phyloP scores from a whole-genome alignment of 2,888 invertebrate species.

The Nineta flava region DNA sequence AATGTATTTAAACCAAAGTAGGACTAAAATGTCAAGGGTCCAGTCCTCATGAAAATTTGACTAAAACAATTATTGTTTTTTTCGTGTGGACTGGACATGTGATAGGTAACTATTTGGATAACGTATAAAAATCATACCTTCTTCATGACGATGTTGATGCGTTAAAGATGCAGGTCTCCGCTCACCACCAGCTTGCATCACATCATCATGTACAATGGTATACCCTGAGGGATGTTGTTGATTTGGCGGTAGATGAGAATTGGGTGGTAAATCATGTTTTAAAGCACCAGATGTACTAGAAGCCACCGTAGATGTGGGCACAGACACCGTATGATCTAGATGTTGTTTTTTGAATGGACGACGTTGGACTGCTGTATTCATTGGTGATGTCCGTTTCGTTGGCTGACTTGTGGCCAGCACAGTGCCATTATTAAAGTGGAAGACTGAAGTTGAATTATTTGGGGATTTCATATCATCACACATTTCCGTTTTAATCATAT shows the following conservation, averaged over 20 bases:
- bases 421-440: not conserved
- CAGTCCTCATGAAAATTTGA: too few species aligned
- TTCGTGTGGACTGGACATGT: too few species aligned
- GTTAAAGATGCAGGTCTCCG: too few species aligned
- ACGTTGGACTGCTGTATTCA: not conserved
- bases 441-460: not conserved
- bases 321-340: conserved; percentile 2
- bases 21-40: too few species aligned
- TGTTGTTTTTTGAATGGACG: conserved; percentile 28
- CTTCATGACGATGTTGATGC: not conserved
- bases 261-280: not conserved
- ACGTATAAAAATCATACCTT: not conserved
- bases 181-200: too few species aligned
- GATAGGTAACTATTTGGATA: not conserved
- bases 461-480: conserved; percentile 13
- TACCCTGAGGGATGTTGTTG: too few species aligned
- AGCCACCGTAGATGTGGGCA: too few species aligned
- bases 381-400: not conserved
- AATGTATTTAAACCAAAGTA: too few species aligned
- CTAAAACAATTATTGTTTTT: too few species aligned
- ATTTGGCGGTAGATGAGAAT: not conserved
- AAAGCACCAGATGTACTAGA: too few species aligned
- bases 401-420: not conserved
- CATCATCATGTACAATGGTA: too few species aligned
- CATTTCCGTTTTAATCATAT: conserved; percentile 17